phyloP scores from a whole-genome alignment of 2,888 invertebrate genomes.

The Hedya salicella region DNA sequence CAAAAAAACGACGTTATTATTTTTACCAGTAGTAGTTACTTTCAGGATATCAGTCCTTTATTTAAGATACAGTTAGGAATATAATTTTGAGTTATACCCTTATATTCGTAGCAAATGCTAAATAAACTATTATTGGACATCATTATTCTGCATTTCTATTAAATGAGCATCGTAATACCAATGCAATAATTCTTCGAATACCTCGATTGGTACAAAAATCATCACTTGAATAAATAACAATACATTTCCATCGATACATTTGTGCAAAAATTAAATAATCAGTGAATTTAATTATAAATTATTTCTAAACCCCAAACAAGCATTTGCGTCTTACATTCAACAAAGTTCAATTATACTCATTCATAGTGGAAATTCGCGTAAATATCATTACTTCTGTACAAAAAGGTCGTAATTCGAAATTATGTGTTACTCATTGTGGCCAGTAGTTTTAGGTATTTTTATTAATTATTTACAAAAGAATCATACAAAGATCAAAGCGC shows the following conservation, averaged over 20 bases:
- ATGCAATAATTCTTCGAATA: conserved; percentile 41
- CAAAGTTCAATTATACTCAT: conserved; percentile 10
- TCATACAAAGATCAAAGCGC: too few relatives aligned
- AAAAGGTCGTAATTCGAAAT: conserved; percentile 2
- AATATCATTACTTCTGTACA: background rate
- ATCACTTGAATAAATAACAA: conserved; percentile 24
- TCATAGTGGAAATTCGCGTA: background rate
- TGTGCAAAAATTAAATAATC: conserved; percentile 37
- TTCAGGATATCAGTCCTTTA: too few relatives aligned
- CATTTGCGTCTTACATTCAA: background rate
- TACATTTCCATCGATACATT: conserved; percentile 31
- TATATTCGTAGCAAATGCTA: too few relatives aligned
- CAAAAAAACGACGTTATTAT: too few relatives aligned
- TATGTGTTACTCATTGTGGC: background rate
- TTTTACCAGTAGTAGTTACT: too few relatives aligned
- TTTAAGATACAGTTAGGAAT: too few relatives aligned
- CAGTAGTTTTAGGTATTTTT: too few relatives aligned
- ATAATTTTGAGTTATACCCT: too few relatives aligned
- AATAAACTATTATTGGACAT: background rate
- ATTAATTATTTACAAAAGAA: too few relatives aligned
- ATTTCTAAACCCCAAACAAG: conserved; percentile 20
- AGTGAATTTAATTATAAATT: conserved; percentile 29
- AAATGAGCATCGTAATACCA: conserved; percentile 4
- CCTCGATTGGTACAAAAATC: conserved; percentile 11
- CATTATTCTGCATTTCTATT: background rate